Conservation (phyloP, 2,797 vertebrate species). For the Microchirus variegatus region DNA sequence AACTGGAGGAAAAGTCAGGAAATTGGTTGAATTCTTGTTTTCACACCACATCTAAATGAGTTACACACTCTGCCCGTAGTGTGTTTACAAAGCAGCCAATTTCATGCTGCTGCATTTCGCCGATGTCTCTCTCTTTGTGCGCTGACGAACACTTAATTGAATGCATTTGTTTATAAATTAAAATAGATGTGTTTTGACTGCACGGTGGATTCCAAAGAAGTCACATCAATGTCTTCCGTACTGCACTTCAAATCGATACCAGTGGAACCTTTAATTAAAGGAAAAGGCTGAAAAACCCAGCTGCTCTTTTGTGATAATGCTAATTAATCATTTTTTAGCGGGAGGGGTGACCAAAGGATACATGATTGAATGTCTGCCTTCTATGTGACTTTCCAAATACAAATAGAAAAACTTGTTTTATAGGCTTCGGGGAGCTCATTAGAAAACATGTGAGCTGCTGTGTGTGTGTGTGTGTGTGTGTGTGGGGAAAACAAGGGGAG, state of each 20-base stretch:
- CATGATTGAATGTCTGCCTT: constrained; percentile 21
- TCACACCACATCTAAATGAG: no score
- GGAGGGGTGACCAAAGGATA: constrained; percentile 3
- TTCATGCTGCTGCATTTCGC: no score
- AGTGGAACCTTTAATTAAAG: constrained; percentile 22
- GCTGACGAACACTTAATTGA: no score
- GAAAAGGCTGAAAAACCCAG: background rate
- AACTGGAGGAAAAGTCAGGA: no score
- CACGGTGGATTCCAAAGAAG: constrained; percentile 2
- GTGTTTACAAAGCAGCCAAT: no score
- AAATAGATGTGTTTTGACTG: no score
- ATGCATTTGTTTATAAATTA: no score
- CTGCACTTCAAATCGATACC: background rate
- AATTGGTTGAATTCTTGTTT: no score
- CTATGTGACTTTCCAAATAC: constrained; percentile 15
- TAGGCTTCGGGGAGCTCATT: constrained; percentile 43
- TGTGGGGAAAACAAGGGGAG: constrained; percentile 5
- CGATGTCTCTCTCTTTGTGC: no score
- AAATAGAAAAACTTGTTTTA: constrained; percentile 12
- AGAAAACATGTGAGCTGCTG: constrained; percentile 42
- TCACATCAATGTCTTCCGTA: background rate
- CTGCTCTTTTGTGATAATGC: constrained; percentile 19
- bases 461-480: constrained; percentile 28
- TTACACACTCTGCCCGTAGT: no score
- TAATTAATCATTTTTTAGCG: constrained; percentile 8